Conservation (phyloP, 1,140 invertebrate species). For the Drosophila trapezifrons region DNA sequence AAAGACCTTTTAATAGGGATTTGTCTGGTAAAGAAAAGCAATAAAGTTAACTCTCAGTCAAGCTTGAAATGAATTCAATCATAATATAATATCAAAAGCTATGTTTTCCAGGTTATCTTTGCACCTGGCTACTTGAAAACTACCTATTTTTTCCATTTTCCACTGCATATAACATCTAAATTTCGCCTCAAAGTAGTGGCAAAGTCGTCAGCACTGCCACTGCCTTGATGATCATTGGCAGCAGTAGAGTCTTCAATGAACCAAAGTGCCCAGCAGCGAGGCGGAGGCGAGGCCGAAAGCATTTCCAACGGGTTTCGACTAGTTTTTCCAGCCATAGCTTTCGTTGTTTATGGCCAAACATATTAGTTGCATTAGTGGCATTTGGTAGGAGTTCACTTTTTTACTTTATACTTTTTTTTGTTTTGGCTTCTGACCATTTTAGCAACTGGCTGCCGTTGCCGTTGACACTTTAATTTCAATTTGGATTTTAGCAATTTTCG, state of each 20-base stretch:
- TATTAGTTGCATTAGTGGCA: constrained; percentile 70
- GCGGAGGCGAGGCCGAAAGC: constrained; percentile 35
- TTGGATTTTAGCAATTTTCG: constrained; percentile 70
- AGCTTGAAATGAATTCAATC: too few relatives aligned
- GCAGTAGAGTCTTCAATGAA: constrained; percentile 48
- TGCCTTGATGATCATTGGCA: constrained; percentile 38
- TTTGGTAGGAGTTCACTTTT: constrained; percentile 57
- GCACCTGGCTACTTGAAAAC: too few relatives aligned
- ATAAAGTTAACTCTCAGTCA: too few relatives aligned
- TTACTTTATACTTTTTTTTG: constrained; percentile 8
- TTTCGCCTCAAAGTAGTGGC: background rate
- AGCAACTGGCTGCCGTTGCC: constrained; percentile 63
- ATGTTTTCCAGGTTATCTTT: too few relatives aligned
- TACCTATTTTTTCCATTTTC: background rate
- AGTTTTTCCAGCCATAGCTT: constrained; percentile 63
- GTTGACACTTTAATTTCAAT: constrained; percentile 79
- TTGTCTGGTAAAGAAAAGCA: too few relatives aligned
- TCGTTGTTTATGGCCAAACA: constrained; percentile 79
- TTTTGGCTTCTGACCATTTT: constrained; percentile 68
- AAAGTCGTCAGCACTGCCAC: constrained; percentile 2
- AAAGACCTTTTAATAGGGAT: too few relatives aligned
- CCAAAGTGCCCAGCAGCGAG: constrained; percentile 36
- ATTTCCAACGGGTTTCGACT: constrained; percentile 55
- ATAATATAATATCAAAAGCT: too few relatives aligned
- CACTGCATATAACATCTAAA: background rate